Base-by-base conservation (phyloP, 2,797 vertebrate species). In the Remorina albescens region DNA sequence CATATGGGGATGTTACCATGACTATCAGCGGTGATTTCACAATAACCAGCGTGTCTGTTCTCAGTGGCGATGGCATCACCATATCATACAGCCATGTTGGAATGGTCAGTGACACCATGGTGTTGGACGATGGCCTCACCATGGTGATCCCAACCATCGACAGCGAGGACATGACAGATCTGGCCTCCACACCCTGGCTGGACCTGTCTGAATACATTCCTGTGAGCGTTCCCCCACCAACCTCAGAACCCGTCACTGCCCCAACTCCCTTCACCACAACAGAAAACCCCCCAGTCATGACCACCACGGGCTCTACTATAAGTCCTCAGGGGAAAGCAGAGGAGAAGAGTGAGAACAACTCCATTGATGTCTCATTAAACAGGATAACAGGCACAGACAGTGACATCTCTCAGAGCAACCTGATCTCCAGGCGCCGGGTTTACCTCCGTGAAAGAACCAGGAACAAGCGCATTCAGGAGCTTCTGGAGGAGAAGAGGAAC, bases 401-500 rank as follows among this genome's bases (percentile, higher is more conserved):
- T 0, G 95, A 97, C 60, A 91, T 95, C 18, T 94, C 95, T 1
- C 95, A 95, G 25, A 96, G 95, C 90, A 97, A 98, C 88, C 85
- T 96, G 83, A 96, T 98, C 71, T 90, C 95, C 18, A 96, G 94
- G 80, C 95, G 90, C 2, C 80, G 93, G 2, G 88, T 95, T 73
- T 95, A 91, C 19, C 91, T 93, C 0, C 90, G 93, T 0, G 97
- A 99, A 90, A 95, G 93, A 93, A 99, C 97, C 60, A 96, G 92
- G 91, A 99, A 99, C 94, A 96, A 96, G 83, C 95, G 98, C 50
- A 99, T 99, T 90, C 96, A 99, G 83, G 95, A 98, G 92, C 94
- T 99, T 83, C 95, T 99, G 10, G 95, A 95, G 63, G 97, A 98
- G 84, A 97, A 97, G 85, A 91, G 95, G 70, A 96, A 95, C 89